phyloP scores from a whole-genome alignment of 2,888 invertebrate genomes.

The Tipula confusa region DNA sequence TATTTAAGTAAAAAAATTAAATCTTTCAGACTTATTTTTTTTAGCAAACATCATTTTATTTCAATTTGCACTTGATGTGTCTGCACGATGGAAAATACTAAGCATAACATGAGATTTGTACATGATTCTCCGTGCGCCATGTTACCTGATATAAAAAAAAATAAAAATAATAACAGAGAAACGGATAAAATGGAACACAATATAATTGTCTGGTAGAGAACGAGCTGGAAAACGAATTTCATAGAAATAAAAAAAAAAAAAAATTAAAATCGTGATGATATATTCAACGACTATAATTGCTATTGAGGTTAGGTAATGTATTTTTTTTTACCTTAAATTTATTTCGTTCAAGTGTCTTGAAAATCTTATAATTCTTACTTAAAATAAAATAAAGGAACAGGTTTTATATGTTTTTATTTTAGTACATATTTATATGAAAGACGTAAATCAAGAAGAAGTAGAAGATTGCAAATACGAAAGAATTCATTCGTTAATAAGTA shows the following conservation, averaged over 20 bases:
- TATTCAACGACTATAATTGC: slow-evolving; percentile 16
- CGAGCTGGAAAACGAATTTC: background rate
- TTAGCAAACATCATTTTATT: background rate
- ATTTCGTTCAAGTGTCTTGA: slow-evolving; percentile 20
- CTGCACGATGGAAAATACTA: background rate
- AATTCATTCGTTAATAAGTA: slow-evolving; percentile 20
- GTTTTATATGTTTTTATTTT: background rate
- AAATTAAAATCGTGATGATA: background rate
- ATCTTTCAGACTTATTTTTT: too few species aligned
- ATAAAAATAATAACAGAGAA: background rate
- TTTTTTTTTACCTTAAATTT: background rate
- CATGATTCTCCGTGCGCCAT: background rate
- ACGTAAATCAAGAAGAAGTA: slow-evolving; percentile 20
- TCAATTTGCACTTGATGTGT: slow-evolving; percentile 1
- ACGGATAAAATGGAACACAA: background rate
- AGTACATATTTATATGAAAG: background rate
- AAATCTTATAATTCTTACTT: slow-evolving; percentile 20
- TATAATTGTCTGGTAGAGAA: background rate
- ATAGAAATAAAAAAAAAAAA: background rate
- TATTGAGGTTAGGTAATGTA: background rate
- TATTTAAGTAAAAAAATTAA: too few species aligned
- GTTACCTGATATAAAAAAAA: background rate
- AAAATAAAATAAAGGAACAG: slow-evolving; percentile 14
- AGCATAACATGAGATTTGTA: background rate
- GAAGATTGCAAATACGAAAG: background rate